Evolutionary conservation across 35 echinoderm and acorn worm species (phyloP).

Genomic region (Anneissia japonica): DNA sequence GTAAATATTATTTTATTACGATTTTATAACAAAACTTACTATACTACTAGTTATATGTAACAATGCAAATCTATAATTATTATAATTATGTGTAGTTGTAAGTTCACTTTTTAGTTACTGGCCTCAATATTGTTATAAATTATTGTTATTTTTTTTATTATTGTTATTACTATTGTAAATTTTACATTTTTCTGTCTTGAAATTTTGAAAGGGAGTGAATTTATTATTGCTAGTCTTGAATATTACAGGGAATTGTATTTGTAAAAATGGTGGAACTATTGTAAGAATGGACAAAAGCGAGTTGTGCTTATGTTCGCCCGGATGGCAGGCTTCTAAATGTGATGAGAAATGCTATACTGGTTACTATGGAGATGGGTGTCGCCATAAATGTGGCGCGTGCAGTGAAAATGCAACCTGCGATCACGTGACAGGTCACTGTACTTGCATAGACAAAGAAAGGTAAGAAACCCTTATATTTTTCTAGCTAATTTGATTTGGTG

Average conservation of each 20-base stretch:
- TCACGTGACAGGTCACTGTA: background rate
- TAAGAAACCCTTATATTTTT: background rate
- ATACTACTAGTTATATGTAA: too few species aligned
- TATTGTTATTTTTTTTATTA: too few species aligned
- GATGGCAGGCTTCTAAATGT: background rate
- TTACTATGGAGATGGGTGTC: slow-evolving; percentile 12
- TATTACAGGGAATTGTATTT: background rate
- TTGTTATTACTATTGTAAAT: too few species aligned
- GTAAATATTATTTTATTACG: too few species aligned
- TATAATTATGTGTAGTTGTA: too few species aligned
- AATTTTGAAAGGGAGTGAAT: background rate
- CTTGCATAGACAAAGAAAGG: background rate
- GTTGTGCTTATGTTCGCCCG: background rate
- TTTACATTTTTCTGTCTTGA: too few species aligned
- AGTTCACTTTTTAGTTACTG: too few species aligned
- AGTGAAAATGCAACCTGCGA: background rate
- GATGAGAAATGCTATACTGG: background rate
- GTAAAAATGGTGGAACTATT: background rate
- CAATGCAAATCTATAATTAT: too few species aligned
- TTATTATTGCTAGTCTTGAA: background rate
- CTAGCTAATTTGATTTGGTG: background rate
- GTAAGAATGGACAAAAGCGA: background rate
- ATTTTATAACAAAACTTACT: too few species aligned
- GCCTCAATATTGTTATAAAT: too few species aligned
- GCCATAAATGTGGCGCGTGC: background rate